These are phyloP conservation scores for Oryzias dopingdopingensis DNA, from an alignment of 2,797 vertebrate species.

Conservation along the genomic window DNA sequence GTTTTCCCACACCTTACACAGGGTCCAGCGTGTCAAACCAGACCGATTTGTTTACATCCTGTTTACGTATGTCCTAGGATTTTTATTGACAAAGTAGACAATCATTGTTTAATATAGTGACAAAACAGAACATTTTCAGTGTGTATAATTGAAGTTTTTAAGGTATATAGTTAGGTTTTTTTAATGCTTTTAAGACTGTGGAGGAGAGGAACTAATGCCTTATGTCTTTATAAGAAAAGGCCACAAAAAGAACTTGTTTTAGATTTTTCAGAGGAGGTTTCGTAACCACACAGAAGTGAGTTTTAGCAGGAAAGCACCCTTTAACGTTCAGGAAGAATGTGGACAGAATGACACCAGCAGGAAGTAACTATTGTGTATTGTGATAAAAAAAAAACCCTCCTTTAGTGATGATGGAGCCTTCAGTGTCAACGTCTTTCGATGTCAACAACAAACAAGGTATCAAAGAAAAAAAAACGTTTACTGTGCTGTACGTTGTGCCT, in stretches of 20 bases:
- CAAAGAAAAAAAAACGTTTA: conserved; percentile 54
- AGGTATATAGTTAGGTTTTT: conserved; percentile 18
- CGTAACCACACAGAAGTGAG: conserved; percentile 20
- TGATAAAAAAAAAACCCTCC: conserved; percentile 21
- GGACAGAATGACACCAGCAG: conserved; percentile 32
- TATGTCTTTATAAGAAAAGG: conserved; percentile 43
- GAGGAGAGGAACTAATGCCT: conserved; percentile 49
- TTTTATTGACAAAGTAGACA: conserved; percentile 71
- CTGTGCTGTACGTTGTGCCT: conserved; percentile 76
- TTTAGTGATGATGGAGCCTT: conserved; percentile 25
- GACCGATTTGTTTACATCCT: conserved; percentile 63
- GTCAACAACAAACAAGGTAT: conserved; percentile 64
- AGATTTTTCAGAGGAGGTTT: conserved; percentile 23
- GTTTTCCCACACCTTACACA: conserved; percentile 46
- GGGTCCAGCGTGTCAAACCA: conserved; percentile 47
- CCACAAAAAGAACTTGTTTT: conserved; percentile 3
- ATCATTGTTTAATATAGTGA: conserved; percentile 65
- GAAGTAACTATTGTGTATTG: conserved; percentile 40
- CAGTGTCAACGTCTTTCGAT: conserved; percentile 53
- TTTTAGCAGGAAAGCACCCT: conserved; percentile 47
- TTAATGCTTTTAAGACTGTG: conserved; percentile 18
- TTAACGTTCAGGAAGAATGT: conserved; percentile 44
- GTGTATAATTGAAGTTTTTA: conserved; percentile 21
- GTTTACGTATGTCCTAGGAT: conserved; percentile 60
- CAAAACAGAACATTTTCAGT: conserved; percentile 14